phyloP scores from a whole-genome alignment of 2,797 vertebrate species.

The Acanthopagrus latus region DNA sequence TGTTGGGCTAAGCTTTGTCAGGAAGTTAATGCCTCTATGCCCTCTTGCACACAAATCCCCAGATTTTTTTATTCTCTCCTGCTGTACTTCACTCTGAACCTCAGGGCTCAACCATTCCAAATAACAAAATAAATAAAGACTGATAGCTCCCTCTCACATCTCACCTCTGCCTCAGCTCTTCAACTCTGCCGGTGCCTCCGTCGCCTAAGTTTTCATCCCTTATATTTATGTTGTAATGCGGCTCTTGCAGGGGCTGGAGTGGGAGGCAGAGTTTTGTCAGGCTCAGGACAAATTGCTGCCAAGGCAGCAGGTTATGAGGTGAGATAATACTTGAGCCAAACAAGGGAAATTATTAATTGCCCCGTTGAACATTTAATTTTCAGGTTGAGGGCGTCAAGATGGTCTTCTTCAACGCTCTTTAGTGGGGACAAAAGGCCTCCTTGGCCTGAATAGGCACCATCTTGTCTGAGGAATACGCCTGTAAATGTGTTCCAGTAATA shows the following conservation, averaged over 20 bases:
- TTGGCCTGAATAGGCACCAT: conserved; percentile 50
- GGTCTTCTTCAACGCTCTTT: conserved; percentile 60
- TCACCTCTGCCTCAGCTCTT: conserved; percentile 36
- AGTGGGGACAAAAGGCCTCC: conserved; percentile 54
- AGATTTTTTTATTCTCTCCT: conserved; percentile 34
- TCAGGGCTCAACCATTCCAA: conserved; percentile 53
- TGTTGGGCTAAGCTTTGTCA: conserved; percentile 75
- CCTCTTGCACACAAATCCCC: conserved; percentile 74
- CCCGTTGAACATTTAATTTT: conserved; percentile 80
- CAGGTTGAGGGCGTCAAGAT: conserved; percentile 77
- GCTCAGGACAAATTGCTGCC: conserved; percentile 56
- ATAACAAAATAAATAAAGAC: conserved; percentile 61
- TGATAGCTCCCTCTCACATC: conserved; percentile 30
- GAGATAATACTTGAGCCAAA: conserved; percentile 69
- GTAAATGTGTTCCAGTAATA: conserved; percentile 39
- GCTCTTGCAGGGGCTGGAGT: conserved; percentile 36
- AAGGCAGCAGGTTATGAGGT: conserved; percentile 58
- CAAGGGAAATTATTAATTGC: conserved; percentile 74
- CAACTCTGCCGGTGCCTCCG: conserved; percentile 18
- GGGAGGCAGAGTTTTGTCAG: conserved; percentile 54
- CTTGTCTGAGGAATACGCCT: conserved; percentile 37
- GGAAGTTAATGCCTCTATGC: conserved; percentile 71
- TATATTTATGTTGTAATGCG: conserved; percentile 4
- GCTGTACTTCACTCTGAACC: conserved; percentile 66
- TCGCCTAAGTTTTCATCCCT: conserved; percentile 36